A percentile compares a stretch with the other conserved stretches of the same genome.
These are phyloP conservation scores for Coenonympha arcania DNA, from an alignment of 2,888 invertebrate species.

Conservation along the genomic window DNA sequence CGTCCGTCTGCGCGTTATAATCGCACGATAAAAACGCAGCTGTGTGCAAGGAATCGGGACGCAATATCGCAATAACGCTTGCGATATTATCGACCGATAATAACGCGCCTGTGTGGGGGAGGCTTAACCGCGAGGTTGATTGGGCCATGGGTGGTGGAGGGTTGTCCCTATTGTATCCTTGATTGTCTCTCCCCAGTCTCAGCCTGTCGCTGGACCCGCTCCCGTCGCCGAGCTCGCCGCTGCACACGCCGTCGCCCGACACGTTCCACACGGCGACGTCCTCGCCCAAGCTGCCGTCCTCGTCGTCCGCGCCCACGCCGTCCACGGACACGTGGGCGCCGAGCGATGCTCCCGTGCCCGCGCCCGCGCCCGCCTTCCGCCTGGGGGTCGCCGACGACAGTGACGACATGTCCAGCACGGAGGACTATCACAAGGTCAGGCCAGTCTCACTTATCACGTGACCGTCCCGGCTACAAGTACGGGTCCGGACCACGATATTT, in stretches of 20 bases:
- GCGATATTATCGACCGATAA: no score
- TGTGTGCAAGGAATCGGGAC: no score
- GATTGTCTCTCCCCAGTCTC: constrained; percentile 25
- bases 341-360: constrained; percentile 22
- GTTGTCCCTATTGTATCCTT: no score
- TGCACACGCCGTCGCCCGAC: constrained; percentile 77
- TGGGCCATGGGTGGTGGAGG: no score
- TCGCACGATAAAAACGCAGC: no score
- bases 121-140: no score
- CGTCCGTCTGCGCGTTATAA: no score
- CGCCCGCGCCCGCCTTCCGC: constrained; percentile 44
- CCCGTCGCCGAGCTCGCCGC: constrained; percentile 60
- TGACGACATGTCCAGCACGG: constrained; percentile 76
- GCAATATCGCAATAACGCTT: no score
- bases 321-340: constrained; percentile 30
- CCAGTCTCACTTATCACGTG: no score
- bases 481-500: no score
- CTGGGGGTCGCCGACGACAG: constrained; percentile 70
- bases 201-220: constrained; percentile 81
- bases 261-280: constrained; percentile 83
- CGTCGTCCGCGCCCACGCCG: constrained; percentile 33
- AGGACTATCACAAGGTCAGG: constrained; percentile 74
- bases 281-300: constrained; percentile 33
- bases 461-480: no score
- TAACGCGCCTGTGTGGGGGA: no score